Conservation (phyloP, 2,888 invertebrate genomes). For the Cryptocheilus praepositus region DNA sequence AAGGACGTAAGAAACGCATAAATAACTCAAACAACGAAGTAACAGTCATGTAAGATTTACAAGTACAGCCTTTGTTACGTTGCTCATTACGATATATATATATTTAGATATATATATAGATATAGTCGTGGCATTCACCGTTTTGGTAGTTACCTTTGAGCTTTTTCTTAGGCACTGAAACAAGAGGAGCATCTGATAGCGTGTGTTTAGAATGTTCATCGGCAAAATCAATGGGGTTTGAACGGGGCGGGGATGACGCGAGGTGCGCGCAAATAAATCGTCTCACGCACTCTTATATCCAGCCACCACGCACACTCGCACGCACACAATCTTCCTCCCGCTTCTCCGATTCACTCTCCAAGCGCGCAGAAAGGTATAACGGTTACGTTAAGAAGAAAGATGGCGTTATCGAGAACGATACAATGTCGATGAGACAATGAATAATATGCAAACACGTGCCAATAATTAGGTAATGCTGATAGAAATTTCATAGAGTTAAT, state of each 20-base stretch:
- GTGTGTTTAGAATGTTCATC: slow-evolving; percentile 74
- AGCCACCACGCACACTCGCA: background rate
- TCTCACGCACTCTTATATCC: background rate
- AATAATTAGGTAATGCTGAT: slow-evolving; percentile 21
- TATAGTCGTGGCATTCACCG: slow-evolving; percentile 40
- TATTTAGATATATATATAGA: too few relatives aligned
- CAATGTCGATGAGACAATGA: slow-evolving; percentile 18
- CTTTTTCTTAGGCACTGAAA: slow-evolving; percentile 90
- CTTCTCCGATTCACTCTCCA: too few relatives aligned
- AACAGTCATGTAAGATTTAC: slow-evolving; percentile 40
- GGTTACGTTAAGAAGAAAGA: slow-evolving; percentile 14
- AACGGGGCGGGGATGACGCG: background rate
- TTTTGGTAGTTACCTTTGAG: slow-evolving; percentile 78
- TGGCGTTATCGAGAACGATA: slow-evolving; percentile 7
- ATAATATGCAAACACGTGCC: slow-evolving; percentile 30
- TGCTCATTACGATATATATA: slow-evolving; percentile 38
- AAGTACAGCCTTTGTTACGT: slow-evolving; percentile 48
- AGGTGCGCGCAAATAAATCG: slow-evolving; percentile 8
- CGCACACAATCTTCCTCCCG: too few relatives aligned
- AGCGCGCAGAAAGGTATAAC: slow-evolving; percentile 18
- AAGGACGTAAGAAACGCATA: background rate
- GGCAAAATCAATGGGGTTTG: slow-evolving; percentile 61
- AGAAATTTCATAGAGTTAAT: slow-evolving; percentile 23
- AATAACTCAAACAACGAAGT: slow-evolving; percentile 34
- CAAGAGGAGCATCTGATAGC: slow-evolving; percentile 79